A percentile compares a stretch with the other conserved stretches of the same genome.
These are phyloP conservation scores for Conchocele bisecta DNA, from an alignment of 2,888 invertebrate genomes.

Conservation along the genomic window DNA sequence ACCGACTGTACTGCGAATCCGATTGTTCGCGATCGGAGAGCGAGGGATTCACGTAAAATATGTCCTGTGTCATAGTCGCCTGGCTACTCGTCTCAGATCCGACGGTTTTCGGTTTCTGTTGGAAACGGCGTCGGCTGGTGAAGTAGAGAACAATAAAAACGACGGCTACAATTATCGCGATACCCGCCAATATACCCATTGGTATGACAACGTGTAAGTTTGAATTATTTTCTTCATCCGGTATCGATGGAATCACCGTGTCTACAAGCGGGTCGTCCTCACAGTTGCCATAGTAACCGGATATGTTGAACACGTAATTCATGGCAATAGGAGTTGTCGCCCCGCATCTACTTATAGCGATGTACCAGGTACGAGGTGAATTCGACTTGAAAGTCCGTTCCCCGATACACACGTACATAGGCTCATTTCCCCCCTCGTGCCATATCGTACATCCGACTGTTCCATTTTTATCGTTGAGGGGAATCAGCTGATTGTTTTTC, in stretches of 20 bases:
- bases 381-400: slow-evolving; percentile 74
- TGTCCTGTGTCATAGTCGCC: slow-evolving; percentile 79
- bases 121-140: slow-evolving; percentile 64
- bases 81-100: slow-evolving; percentile 77
- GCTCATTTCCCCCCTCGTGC: slow-evolving; percentile 63
- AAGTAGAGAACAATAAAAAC: slow-evolving; percentile 72
- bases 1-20: slow-evolving; percentile 74
- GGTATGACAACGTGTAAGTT: slow-evolving; percentile 70
- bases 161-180: slow-evolving; percentile 68
- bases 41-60: slow-evolving; percentile 79
- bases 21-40: slow-evolving; percentile 75
- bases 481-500: slow-evolving; percentile 75
- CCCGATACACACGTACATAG: slow-evolving; percentile 72
- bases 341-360: slow-evolving; percentile 73
- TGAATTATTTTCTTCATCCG: slow-evolving; percentile 44
- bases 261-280: slow-evolving; percentile 74
- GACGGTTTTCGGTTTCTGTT: slow-evolving; percentile 64
- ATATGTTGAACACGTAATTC: slow-evolving; percentile 76
- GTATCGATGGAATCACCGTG: slow-evolving; percentile 62
- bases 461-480: slow-evolving; percentile 66
- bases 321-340: slow-evolving; percentile 63
- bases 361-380: slow-evolving; percentile 74
- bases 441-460: slow-evolving; percentile 70
- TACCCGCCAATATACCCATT: slow-evolving; percentile 72
- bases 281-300: slow-evolving; percentile 75